Evolutionary conservation across 2,888 invertebrate species (phyloP), one percentile per base, ranked within the genome.

Genomic region (Tinea semifulvella): DNA sequence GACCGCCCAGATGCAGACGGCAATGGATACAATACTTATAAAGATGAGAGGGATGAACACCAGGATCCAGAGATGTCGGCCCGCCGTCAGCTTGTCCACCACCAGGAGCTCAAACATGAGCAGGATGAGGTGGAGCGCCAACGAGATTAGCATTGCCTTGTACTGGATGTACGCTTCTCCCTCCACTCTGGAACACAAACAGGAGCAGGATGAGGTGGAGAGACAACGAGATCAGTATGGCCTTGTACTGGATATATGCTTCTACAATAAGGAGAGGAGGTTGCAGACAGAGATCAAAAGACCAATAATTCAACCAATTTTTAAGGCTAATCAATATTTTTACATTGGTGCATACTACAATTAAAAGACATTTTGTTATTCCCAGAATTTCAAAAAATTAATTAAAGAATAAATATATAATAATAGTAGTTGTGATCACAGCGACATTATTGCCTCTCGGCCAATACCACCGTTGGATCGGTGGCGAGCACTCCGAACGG

Each of bases 1-100:
- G 13, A 98, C 94, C 42, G 98, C 95, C 98, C 98, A 99, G 58
- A 99, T 94, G 65, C 92, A 97, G 49, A 98, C 94, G 42, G 96
- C 96, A 57, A 99, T 96, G 46, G 98, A 97, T 26, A 98, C 91
- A 55, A 98, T 92, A 50, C 96, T 96, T 61, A 98, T 93, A 71
- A 97, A 96, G 68, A 98, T 94, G 50, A 99, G 81, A 7, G 98
- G 98, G 70, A 97, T 94, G 71, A 98, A 94, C 58, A 94, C 93
- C 52, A 94, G 83, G 56, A 94, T 94, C 95, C 95, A 95, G 50
- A 90, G 76, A 72, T 93, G 92, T 52, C 93, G 85, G 7, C 85
- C 84, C 0, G 93, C 92, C 55, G 96, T 93, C 53, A 98, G 79
- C 74, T 98, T 96, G 79, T 98, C 95, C 70, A 97, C 98, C 27